phyloP scores from a whole-genome alignment of 30 jellyfish, hydroid and myxozoan species.

The Nemopilema nomurai region DNA sequence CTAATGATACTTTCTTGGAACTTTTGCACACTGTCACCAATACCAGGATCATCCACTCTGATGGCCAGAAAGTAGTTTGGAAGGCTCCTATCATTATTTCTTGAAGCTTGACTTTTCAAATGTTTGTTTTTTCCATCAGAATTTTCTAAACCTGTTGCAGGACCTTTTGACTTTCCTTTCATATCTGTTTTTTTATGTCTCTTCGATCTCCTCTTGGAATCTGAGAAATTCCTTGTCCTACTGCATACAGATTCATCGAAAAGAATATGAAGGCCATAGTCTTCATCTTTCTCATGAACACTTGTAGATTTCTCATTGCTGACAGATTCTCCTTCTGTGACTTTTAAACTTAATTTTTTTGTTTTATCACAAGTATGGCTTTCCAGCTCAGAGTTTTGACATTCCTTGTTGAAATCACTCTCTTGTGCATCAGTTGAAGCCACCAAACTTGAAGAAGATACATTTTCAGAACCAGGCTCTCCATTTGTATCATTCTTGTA shows the following conservation, averaged over 20 bases:
- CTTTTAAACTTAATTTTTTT: too few relatives aligned
- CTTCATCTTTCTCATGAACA: constrained; percentile 4
- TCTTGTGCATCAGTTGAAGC: too few relatives aligned
- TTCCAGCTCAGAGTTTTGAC: too few relatives aligned
- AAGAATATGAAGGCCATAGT: constrained; percentile 1
- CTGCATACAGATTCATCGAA: constrained; percentile 7
- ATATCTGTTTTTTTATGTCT: not conserved
- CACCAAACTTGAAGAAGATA: too few relatives aligned
- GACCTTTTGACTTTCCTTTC: not conserved
- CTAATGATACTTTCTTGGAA: constrained; percentile 44
- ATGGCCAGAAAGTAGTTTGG: constrained; percentile 78
- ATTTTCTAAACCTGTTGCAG: not conserved
- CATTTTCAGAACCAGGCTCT: too few relatives aligned
- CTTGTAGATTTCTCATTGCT: not conserved
- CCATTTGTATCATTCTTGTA: too few relatives aligned
- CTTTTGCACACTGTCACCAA: constrained; percentile 36
- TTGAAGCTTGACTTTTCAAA: not conserved
- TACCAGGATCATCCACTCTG: constrained; percentile 40
- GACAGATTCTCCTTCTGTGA: too few relatives aligned
- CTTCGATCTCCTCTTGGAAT: not conserved
- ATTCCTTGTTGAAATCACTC: too few relatives aligned
- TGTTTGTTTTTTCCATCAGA: not conserved
- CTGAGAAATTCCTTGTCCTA: not conserved
- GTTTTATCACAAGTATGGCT: too few relatives aligned
- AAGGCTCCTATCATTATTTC: not conserved